Base-by-base conservation (phyloP, 1,140 invertebrate genomes). In the Heliconius hewitsoni region DNA sequence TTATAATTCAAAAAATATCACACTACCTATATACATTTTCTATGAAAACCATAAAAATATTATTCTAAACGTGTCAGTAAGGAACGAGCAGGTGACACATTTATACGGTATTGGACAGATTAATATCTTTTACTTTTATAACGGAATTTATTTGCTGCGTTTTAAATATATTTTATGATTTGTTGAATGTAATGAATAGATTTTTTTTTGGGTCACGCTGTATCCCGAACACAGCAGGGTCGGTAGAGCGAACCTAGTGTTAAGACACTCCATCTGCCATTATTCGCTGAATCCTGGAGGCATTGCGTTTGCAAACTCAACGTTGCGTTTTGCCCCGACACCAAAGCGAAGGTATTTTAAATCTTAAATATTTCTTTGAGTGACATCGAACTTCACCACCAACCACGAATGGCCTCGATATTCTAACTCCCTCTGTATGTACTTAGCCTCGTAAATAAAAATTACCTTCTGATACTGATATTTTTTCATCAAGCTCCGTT, bases 71-170 rank as follows among this genome's bases (percentile, higher is more conserved):
- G 60, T 27, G 27, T 66, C 60, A 16, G 60, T 66, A 27, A 66
- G 3, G 27, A 27, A 27, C 60, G 60, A 66, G 60, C n/a, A 66
- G 60, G 55, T 27, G 55, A 66, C 60, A 66, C 60, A 30, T 66
- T 66, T 66, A 66, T 66, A 66, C 23, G 27, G 0, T 66, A 11
- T 66, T 16, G 1, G 27, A 66, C 23, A 30, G 23, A 66, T 66
- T 66, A 66, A 66, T 66, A 66, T 18, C 60, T 66, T 66, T 66
- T 66, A 66, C 27, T 66, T 66, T 66, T 23, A 66, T 66, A 30
- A 66, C 27, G 27, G 27, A 16, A 30, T 66, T 66, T 30, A 66
- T 66, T 66, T 27, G 4, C 23, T 23, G 60, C 11, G 4, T 30
- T 66, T 66, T 27, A 66, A 13, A 30, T 30, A 3, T n/a, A 23